Conservation (phyloP, 2,113 vertebrate genomes). For the Microtus richardsoni region DNA sequence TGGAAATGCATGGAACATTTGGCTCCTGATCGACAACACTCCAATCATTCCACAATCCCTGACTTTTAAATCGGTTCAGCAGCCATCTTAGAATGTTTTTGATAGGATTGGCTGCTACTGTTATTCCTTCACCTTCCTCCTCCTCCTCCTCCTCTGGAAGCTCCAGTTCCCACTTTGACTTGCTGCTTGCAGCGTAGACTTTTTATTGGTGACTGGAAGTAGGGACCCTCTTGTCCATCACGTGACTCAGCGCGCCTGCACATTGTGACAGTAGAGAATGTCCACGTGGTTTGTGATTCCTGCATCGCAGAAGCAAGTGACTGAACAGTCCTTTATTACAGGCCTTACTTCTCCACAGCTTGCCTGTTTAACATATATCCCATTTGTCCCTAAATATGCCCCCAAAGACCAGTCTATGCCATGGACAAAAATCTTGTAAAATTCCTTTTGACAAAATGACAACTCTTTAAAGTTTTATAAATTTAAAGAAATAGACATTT, state of each 20-base stretch:
- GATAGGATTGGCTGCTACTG: neutral
- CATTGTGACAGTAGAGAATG: too few species aligned
- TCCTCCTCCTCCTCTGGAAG: neutral
- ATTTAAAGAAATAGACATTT: neutral
- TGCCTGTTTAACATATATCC: neutral
- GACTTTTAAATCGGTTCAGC: neutral
- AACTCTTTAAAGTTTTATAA: neutral
- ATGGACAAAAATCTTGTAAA: constrained; percentile 48
- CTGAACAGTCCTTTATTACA: neutral
- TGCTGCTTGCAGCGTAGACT: neutral
- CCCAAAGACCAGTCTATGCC: neutral
- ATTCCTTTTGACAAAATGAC: constrained; percentile 49
- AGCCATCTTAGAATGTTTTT: neutral
- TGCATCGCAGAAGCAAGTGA: neutral
- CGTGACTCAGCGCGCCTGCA: fast-evolving
- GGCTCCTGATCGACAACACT: neutral
- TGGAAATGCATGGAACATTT: too few species aligned
- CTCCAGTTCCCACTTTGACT: neutral
- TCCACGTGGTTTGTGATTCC: fast-evolving
- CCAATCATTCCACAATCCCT: neutral
- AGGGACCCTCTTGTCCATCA: neutral
- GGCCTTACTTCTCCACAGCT: constrained; percentile 5
- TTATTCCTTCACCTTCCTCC: fast-evolving
- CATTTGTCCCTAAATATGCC: neutral
- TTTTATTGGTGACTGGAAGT: neutral